Evolutionary conservation across 2,888 invertebrate genomes (phyloP).

Genomic region (Malachius bipustulatus): DNA sequence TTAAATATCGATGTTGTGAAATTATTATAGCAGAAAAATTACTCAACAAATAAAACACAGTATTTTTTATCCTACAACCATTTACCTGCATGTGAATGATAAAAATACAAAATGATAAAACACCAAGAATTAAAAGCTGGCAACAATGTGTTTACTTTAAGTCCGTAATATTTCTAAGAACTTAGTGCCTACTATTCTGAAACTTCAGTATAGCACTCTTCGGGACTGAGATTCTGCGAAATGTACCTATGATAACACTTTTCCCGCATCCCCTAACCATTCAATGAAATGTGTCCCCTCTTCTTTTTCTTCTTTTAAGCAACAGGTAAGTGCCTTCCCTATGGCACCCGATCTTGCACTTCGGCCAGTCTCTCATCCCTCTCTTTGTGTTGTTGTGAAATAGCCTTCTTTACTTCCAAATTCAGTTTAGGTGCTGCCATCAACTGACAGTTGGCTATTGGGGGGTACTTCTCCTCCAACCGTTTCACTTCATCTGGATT

Average conservation of each 20-base stretch:
- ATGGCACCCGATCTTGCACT: not conserved
- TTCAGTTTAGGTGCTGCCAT: not conserved
- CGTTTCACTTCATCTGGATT: not conserved
- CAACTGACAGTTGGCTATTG: not conserved
- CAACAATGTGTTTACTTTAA: no score
- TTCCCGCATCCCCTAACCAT: slow-evolving; percentile 4
- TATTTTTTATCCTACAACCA: no score
- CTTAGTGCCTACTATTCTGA: no score
- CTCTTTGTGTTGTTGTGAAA: not conserved
- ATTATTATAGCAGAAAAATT: no score
- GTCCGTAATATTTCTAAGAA: no score
- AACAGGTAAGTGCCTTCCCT: not conserved
- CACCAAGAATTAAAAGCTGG: no score
- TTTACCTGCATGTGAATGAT: no score
- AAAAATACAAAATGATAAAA: no score
- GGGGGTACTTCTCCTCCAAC: not conserved
- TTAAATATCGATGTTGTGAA: no score
- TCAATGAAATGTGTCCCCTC: not conserved
- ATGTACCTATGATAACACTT: not conserved
- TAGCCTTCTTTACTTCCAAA: not conserved
- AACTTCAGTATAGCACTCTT: no score
- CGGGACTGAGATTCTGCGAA: no score
- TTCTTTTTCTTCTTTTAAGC: not conserved
- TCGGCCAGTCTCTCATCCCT: not conserved
- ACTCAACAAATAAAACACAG: no score